Conservation (phyloP, 2,113 vertebrate species). For the Platycercus adscitus region DNA sequence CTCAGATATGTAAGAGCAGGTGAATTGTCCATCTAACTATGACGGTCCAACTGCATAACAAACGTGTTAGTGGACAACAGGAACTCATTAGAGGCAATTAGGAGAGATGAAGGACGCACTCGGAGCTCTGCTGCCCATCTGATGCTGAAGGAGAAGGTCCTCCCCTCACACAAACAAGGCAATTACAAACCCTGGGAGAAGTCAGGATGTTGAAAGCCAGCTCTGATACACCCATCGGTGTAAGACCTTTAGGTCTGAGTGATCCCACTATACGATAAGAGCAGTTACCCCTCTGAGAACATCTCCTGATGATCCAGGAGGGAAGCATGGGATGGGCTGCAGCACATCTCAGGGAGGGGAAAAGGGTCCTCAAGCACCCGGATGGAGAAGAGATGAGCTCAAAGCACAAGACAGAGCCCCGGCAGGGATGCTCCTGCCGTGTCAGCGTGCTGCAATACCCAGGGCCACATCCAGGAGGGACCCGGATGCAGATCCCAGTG, state of each 20-base stretch:
- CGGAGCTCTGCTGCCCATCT: not conserved
- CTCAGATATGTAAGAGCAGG: not conserved
- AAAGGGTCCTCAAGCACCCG: not conserved
- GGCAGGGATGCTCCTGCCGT: accelerated
- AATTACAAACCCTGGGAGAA: not conserved
- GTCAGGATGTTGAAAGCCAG: not conserved
- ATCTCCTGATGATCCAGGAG: accelerated
- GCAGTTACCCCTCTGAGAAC: not conserved
- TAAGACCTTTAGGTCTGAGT: not conserved
- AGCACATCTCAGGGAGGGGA: not conserved
- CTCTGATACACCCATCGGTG: not conserved
- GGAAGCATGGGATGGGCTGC: accelerated
- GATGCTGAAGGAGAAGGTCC: not conserved
- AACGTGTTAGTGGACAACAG: not conserved
- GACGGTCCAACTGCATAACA: not conserved
- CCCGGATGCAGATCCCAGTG: not conserved
- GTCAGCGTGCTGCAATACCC: not conserved
- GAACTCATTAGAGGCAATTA: constrained; percentile 24
- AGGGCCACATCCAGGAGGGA: not conserved
- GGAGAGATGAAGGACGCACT: not conserved
- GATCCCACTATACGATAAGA: not conserved
- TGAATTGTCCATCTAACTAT: constrained; percentile 28
- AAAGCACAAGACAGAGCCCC: not conserved
- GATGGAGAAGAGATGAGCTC: not conserved
- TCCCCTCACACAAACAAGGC: not conserved